phyloP scores from a whole-genome alignment of 2,797 vertebrate species.

The Cygnus olor region DNA sequence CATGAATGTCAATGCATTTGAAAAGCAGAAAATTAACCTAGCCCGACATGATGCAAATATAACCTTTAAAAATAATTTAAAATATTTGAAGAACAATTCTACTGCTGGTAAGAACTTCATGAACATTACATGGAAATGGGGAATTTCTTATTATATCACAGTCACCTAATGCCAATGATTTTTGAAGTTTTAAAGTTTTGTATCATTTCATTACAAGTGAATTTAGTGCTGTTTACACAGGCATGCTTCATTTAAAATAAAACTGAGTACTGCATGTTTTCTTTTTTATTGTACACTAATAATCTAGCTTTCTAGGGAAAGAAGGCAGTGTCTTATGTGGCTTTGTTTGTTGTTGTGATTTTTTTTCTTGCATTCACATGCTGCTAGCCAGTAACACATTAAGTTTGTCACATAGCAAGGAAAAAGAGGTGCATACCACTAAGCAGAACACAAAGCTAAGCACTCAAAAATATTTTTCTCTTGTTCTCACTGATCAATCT shows the following conservation, averaged over 20 bases:
- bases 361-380: neutral
- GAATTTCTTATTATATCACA: neutral
- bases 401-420: neutral
- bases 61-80: neutral
- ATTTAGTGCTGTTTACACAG: neutral
- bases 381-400: no score
- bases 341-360: no score
- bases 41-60: neutral
- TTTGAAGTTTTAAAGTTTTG: neutral
- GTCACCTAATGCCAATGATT: neutral
- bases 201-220: neutral
- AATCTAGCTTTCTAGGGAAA: neutral
- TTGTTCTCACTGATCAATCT: neutral
- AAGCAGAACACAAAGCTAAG: neutral
- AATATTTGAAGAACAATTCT: neutral
- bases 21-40: slow-evolving; percentile 8
- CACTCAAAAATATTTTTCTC: neutral
- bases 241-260: neutral
- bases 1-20: neutral
- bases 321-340: neutral
- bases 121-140: neutral
- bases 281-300: neutral
- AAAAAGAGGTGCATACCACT: neutral
- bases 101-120: neutral
- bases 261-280: neutral